phyloP scores from a whole-genome alignment of 64 coral and sea anemone genomes.

The Stylophora pistillata region DNA sequence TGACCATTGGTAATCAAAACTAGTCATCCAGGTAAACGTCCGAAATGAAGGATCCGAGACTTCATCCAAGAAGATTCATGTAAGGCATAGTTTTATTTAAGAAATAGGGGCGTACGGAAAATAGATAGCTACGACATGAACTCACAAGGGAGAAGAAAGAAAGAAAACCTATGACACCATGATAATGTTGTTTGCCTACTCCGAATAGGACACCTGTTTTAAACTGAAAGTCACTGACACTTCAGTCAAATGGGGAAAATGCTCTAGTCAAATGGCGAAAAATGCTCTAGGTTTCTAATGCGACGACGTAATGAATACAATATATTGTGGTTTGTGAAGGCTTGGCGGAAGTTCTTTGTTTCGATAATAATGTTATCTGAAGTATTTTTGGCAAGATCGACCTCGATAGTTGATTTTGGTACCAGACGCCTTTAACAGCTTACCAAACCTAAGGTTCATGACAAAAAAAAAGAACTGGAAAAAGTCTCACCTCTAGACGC shows the following conservation, averaged over 20 bases:
- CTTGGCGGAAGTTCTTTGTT: neutral
- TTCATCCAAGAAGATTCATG: too few species aligned
- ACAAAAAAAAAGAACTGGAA: neutral
- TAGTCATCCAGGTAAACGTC: too few species aligned
- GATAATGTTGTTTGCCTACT: neutral
- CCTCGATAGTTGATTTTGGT: neutral
- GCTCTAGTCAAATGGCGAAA: neutral
- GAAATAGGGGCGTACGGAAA: neutral
- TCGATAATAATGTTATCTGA: neutral
- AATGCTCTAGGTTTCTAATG: neutral
- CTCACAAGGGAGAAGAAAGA: neutral
- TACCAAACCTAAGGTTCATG: neutral
- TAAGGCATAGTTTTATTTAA: neutral
- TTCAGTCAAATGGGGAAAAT: neutral
- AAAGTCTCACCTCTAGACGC: slow-evolving; percentile 9
- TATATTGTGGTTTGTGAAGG: neutral
- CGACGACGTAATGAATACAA: neutral
- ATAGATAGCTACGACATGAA: neutral
- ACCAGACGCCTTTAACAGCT: neutral
- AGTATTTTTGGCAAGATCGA: neutral
- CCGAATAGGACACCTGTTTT: slow-evolving; percentile 2
- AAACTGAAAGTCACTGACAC: neutral
- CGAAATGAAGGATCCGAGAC: too few species aligned
- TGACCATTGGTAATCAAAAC: too few species aligned
- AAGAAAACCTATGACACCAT: neutral